Evolutionary conservation across 2,113 vertebrate species (phyloP).

Genomic region (Aegotheles bennettii): DNA sequence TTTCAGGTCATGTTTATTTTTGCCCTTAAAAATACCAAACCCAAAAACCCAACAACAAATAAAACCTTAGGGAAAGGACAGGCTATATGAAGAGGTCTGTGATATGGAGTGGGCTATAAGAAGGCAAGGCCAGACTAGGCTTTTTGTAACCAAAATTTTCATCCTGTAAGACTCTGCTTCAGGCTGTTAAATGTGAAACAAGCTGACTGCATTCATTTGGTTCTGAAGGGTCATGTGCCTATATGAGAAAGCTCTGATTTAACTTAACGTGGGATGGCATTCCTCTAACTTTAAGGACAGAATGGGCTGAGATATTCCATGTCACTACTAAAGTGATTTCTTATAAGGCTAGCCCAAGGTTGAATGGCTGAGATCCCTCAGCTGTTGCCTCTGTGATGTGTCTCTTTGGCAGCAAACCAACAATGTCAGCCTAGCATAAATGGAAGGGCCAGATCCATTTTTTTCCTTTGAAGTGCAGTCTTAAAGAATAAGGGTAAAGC

Average conservation of each 20-base stretch:
- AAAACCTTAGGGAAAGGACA: background rate
- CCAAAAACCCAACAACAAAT: background rate
- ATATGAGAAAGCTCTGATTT: background rate
- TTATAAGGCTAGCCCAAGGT: background rate
- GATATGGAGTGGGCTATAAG: background rate
- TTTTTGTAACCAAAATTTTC: background rate
- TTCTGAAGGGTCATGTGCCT: background rate
- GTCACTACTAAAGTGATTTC: background rate
- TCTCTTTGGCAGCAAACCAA: background rate
- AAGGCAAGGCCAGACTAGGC: background rate
- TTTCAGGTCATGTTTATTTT: background rate
- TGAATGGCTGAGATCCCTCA: background rate
- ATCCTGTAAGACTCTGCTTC: background rate
- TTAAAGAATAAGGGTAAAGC: background rate
- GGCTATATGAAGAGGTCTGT: background rate
- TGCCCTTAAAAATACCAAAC: background rate
- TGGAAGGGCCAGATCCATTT: background rate
- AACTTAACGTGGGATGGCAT: background rate
- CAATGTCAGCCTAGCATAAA: background rate
- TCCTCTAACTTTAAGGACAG: background rate
- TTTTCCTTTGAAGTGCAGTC: background rate
- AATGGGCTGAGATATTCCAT: background rate
- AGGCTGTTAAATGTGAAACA: background rate
- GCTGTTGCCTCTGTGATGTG: background rate
- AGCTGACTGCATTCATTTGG: background rate